Conservation (phyloP, 2,888 invertebrate species). For the Tachina fera region DNA sequence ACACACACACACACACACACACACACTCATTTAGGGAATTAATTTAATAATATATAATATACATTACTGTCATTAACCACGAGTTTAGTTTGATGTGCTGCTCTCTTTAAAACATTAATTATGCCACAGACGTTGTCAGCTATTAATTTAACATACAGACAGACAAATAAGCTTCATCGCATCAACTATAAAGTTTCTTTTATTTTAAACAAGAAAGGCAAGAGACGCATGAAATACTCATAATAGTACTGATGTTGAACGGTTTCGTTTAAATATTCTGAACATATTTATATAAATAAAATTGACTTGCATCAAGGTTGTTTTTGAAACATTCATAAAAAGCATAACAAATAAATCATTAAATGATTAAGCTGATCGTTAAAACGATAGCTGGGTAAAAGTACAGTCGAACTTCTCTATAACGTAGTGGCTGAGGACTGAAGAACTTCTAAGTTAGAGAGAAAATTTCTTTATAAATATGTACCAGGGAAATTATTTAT, state of each 20-base stretch:
- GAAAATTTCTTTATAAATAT: no score
- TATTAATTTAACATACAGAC: not conserved
- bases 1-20: not conserved
- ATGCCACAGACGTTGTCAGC: slow-evolving; percentile 51
- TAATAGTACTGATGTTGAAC: not conserved
- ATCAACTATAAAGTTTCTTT: slow-evolving; percentile 19
- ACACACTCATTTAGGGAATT: not conserved
- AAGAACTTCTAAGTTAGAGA: no score
- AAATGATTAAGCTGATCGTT: not conserved
- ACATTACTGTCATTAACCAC: not conserved
- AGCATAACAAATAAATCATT: not conserved
- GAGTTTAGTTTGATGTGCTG: not conserved
- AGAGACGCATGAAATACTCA: not conserved
- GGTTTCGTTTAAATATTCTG: not conserved
- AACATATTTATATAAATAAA: not conserved
- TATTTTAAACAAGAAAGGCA: not conserved
- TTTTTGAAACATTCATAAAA: not conserved
- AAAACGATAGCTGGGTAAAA: not conserved
- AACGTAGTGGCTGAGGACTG: no score
- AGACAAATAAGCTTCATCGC: not conserved
- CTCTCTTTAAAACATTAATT: slow-evolving; percentile 36
- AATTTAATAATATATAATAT: not conserved
- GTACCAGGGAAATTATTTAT: no score
- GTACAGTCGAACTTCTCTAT: not conserved
- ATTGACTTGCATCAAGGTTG: not conserved